Base-by-base conservation (phyloP, 2,888 invertebrate species). In the Congeria kusceri region DNA sequence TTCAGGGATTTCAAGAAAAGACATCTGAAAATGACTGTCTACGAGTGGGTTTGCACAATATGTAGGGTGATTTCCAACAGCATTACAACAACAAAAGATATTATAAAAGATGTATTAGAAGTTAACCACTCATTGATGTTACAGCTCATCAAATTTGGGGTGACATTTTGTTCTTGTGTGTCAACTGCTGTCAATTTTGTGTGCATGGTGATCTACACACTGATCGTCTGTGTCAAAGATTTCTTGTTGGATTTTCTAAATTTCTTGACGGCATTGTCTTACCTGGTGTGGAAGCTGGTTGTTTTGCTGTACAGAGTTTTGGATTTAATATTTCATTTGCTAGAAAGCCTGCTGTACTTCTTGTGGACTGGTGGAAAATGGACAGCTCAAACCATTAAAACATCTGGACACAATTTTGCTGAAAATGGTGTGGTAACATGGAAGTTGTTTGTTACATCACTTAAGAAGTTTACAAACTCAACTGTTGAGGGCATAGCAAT, bases 271-370 rank as follows among this genome's bases (percentile, higher is more conserved):
- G 87, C 84, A 11, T 49, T 87, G 15, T 18, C 84, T 3, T 70
- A 80, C 58, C 65, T 87, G 27, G 23, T 86, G 7, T 86, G 87
- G 87, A 87, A 86, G 47, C 66, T 87, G 29, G 15, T 78, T 5
- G 23, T 85, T n/a, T 70, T 87, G 13, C 18, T 86, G 1, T 73
- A 72, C 9, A 84, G 80, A 63, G 56, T 86, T 20, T 32, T 81
- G 2, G 80, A 85, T 65, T 66, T 86, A 9, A 1, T 76, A 20
- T 85, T 85, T 25, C 81, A 70, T 69, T 75, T 61, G 0, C 18
- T 83, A 32, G 85, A 87, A 70, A 65, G 80, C 57, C 3, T 85
- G 0, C 25, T 78, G n/a, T 80, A 83, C 47, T 86, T 84, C 56
- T 18, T 83, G 7, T 80, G 79, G 79, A 83, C 71, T 23, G 85